These are phyloP conservation scores for Drosophila parvula DNA, from an alignment of 1,140 invertebrate genomes.

Conservation along the genomic window DNA sequence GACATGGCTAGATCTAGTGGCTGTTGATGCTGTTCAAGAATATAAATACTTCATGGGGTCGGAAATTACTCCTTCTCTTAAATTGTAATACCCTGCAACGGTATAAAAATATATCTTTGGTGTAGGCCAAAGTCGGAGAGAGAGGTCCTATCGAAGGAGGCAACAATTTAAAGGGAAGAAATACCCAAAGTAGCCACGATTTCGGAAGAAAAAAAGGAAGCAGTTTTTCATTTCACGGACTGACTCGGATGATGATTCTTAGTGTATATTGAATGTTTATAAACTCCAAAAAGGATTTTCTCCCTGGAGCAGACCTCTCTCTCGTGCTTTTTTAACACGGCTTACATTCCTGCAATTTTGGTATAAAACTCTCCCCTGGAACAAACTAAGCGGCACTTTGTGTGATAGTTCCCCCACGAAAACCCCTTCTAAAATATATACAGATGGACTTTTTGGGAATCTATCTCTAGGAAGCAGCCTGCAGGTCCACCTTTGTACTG, in stretches of 20 bases:
- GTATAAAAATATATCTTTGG: conserved; percentile 3
- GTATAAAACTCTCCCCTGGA: conserved; percentile 36
- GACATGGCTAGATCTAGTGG: too few relatives aligned
- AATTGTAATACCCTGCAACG: too few relatives aligned
- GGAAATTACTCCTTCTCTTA: too few relatives aligned
- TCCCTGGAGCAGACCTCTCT: neutral
- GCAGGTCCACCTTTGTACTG: conserved; percentile 38
- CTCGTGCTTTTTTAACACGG: conserved; percentile 10
- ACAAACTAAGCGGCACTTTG: conserved; percentile 37
- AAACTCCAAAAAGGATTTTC: neutral
- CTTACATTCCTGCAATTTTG: conserved; percentile 37
- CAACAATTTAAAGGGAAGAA: neutral
- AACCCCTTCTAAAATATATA: conserved; percentile 7
- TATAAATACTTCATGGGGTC: too few relatives aligned
- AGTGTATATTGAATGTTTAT: too few relatives aligned
- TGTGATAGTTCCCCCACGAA: neutral
- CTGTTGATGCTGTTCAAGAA: too few relatives aligned
- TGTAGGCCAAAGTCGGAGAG: conserved; percentile 9
- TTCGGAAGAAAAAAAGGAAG: neutral
- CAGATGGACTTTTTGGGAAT: neutral
- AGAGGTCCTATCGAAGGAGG: neutral
- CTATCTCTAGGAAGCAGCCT: conserved; percentile 15
- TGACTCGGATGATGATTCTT: neutral
- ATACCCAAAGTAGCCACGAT: too few relatives aligned
- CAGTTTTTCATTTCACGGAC: neutral